Evolutionary conservation across 53 echinoderm and acorn worm genomes (phyloP), one percentile per base, ranked within the genome.

Genomic region (Paracentrotus lividus): DNA sequence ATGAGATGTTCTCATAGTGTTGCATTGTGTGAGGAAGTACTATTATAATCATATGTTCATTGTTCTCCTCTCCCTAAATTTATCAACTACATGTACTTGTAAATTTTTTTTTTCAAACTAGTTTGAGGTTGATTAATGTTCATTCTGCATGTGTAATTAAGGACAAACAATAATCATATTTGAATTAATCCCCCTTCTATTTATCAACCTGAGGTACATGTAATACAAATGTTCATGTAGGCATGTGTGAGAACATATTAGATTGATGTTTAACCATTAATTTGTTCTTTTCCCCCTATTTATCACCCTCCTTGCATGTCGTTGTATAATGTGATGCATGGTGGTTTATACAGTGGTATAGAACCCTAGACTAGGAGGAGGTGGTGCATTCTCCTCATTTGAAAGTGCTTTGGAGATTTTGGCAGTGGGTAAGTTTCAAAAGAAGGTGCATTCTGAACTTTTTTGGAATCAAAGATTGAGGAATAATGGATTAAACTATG

Each of bases 331-430:
- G 56, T 57, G 8, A 6, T 87, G 87, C 87, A 87, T 87, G 87
- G 27, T 87, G 87, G 8, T 87, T 54, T 27, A 61, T 57, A 89
- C 89, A 89, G 89, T 9, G 42, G 40, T 88, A 88, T 52, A n/a
- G 24, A 59, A 27, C 20, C 8, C 38, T 57, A 55, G 43, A 55
- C 65, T 18, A 43, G 8, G 42, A 24, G 89, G 60, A 44, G 55
- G 60, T 8, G 89, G 81, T 6, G 72, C 29, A 4, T 90, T 90
- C 45, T 18, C 49, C 90, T 90, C 90, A 16, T 90, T 90, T 72
- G 69, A 31, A 10, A 72, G 72, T 31, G 75, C 33, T 90, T 90
- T 32, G 90, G 90, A 75, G 90, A 72, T 1, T 90, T 90, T 52
- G 53, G 38, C 68, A 53, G 23, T 47, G 72, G 72, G 90, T 90